phyloP scores from a whole-genome alignment of 2,888 invertebrate species.

The Helleia helle region DNA sequence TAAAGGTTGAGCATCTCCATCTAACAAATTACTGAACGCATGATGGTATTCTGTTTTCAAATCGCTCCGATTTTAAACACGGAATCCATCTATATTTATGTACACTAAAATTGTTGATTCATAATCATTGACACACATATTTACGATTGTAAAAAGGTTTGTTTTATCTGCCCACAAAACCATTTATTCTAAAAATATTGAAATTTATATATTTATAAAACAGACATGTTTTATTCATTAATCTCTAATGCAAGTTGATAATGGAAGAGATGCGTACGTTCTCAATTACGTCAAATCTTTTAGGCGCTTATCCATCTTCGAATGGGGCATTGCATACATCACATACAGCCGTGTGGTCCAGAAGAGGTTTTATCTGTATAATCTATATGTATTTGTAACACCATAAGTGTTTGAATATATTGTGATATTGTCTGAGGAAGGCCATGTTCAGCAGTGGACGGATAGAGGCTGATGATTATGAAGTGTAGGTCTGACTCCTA shows the following conservation, averaged over 20 bases:
- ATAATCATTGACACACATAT: background rate
- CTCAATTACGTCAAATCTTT: background rate
- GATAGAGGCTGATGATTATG: too few species aligned
- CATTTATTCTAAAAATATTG: background rate
- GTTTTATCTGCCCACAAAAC: background rate
- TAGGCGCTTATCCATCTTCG: background rate
- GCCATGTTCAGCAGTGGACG: too few species aligned
- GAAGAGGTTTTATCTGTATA: too few species aligned
- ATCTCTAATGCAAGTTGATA: background rate
- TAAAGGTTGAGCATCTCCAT: too few species aligned
- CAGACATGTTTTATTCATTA: background rate
- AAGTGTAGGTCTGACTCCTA: too few species aligned
- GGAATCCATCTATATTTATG: background rate
- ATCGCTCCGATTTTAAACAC: too few species aligned
- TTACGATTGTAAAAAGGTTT: background rate
- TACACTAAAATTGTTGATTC: background rate
- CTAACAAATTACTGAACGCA: too few species aligned
- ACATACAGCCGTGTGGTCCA: too few species aligned
- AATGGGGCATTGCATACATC: background rate
- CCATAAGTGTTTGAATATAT: too few species aligned
- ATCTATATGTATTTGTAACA: too few species aligned
- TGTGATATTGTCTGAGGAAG: too few species aligned
- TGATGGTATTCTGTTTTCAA: too few species aligned
- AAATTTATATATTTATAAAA: constrained; percentile 1
- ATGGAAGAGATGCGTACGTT: constrained; percentile 1